phyloP scores from a whole-genome alignment of 2,888 invertebrate genomes.

The Griposia aprilina region DNA sequence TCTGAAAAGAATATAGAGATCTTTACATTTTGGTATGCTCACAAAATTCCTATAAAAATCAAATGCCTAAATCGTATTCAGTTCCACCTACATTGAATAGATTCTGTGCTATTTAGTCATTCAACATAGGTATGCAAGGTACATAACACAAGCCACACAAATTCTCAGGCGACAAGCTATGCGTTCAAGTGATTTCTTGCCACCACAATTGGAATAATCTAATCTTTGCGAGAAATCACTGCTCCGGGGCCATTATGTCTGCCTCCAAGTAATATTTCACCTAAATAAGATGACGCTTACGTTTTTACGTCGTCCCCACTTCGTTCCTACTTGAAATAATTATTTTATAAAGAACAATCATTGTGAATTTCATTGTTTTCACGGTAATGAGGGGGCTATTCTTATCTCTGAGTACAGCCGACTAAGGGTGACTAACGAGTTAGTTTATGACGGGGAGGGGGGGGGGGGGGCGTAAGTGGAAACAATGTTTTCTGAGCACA shows the following conservation, averaged over 20 bases:
- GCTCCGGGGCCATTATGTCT: slow-evolving; percentile 74
- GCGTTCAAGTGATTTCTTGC: slow-evolving; percentile 81
- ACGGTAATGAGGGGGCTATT: slow-evolving; percentile 68
- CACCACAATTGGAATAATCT: slow-evolving; percentile 78
- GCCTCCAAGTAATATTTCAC: slow-evolving; percentile 71
- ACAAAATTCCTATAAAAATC: not conserved
- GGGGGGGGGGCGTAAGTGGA: no score
- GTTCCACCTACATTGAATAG: not conserved
- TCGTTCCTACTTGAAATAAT: slow-evolving; percentile 62
- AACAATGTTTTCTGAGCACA: slow-evolving; percentile 47
- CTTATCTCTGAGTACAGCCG: slow-evolving; percentile 54
- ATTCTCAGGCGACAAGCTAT: slow-evolving; percentile 75
- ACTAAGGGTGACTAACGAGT: slow-evolving; percentile 67
- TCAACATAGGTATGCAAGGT: slow-evolving; percentile 45
- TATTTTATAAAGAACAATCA: slow-evolving; percentile 66
- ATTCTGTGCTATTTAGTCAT: slow-evolving; percentile 25
- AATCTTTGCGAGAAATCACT: slow-evolving; percentile 77
- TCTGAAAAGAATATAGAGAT: not conserved
- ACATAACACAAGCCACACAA: slow-evolving; percentile 61
- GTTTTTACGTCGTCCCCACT: slow-evolving; percentile 53
- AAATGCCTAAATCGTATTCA: not conserved
- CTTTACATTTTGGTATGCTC: not conserved
- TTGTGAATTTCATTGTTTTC: slow-evolving; percentile 66
- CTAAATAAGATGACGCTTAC: slow-evolving; percentile 62
- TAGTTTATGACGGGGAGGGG: slow-evolving; percentile 56